Base-by-base conservation (phyloP, 2,888 invertebrate species). In the Galeruca laticollis region DNA sequence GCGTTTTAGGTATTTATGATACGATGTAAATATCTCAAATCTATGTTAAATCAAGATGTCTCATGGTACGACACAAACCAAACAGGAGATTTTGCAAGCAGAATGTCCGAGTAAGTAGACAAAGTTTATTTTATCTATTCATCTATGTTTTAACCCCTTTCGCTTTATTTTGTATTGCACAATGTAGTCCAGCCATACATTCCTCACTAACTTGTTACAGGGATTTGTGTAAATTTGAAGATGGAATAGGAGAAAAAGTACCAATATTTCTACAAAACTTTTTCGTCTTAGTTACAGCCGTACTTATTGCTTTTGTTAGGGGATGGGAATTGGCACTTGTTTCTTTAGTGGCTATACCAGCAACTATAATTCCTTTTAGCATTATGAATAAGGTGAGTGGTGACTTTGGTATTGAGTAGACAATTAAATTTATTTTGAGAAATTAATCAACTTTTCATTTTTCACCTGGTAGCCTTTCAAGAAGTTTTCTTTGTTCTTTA, bases 291-390 rank as follows among this genome's bases (percentile, higher is more conserved):
- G 68, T 93, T 11, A 89, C 91, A 20, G 90, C 91, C 0, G 82
- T 95, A 15, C 86, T 90, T 2, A 87, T 94, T 82, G 94, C 96
- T 0, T 85, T 95, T 13, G 93, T 95, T 1, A 91, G 90, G 80
- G 95, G 95, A 8, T 96, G 95, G 95, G 89, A 94, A 81, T 84
- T 96, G 51, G 92, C 95, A 0, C 85, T 95, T 11, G 90, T 95
- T 63, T 92, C 95, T 69, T 83, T 96, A 56, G 89, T 91, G 26
- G 91, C 93, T 72, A 90, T 93, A 2, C 96, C 96, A 0, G 84
- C 95, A 56, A 89, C 95, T 52, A 91, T 93, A 0, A 86, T 90
- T 13, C 89, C 93, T 8, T 93, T 94, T 0, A 92, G 91, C 2
- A 80, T 94, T 47, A 92, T 96, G 47, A 92, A 93, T 1, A 92